phyloP scores from a whole-genome alignment of 2,888 invertebrate genomes.

The Lathronympha strigana region DNA sequence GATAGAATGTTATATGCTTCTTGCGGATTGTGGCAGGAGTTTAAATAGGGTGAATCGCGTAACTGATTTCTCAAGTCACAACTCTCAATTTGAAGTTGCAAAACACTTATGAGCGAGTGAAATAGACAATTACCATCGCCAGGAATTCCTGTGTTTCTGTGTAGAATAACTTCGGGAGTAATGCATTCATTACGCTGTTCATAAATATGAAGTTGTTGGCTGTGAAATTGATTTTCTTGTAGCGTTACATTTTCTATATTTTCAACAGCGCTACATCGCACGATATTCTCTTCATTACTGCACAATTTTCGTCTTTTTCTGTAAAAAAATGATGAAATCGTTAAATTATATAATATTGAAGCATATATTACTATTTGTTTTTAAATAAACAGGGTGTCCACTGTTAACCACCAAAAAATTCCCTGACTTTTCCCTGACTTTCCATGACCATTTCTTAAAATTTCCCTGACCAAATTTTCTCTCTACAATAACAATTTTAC shows the following conservation, averaged over 20 bases:
- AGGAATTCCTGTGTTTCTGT: conserved; percentile 51
- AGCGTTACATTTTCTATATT: neutral
- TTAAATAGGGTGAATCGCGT: conserved; percentile 57
- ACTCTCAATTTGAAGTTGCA: conserved; percentile 55
- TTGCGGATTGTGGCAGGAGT: conserved; percentile 57
- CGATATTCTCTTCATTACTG: conserved; percentile 1
- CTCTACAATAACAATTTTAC: too few species aligned
- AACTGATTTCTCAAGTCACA: conserved; percentile 55
- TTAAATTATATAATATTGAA: neutral
- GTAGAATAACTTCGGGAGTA: conserved; percentile 50
- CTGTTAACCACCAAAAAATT: too few species aligned
- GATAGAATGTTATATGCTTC: conserved; percentile 55
- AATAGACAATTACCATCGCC: conserved; percentile 52
- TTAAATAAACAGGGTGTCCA: too few species aligned
- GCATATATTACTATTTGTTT: neutral
- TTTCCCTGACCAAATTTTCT: too few species aligned
- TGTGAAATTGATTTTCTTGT: conserved; percentile 15
- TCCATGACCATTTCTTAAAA: too few species aligned
- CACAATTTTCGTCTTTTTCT: neutral
- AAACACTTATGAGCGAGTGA: conserved; percentile 53
- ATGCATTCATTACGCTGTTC: conserved; percentile 42
- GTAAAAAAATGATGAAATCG: neutral
- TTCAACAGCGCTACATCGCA: neutral
- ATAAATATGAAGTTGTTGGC: conserved; percentile 46
- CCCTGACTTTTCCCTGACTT: too few species aligned